Evolutionary conservation across 2,888 invertebrate species (phyloP).

Genomic region (Graphium colonna): DNA sequence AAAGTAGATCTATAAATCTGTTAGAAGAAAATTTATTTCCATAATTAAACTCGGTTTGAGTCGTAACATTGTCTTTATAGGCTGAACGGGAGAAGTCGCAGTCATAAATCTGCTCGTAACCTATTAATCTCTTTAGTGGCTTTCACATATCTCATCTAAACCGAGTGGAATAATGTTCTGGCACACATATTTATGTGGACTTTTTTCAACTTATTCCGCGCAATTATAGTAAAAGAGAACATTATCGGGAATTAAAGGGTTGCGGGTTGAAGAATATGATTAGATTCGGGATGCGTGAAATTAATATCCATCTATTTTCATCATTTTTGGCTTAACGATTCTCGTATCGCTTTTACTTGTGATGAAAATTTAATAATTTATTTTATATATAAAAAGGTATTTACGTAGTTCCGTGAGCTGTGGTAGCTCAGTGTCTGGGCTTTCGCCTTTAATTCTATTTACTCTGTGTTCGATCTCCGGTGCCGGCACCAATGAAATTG

Average conservation of each 20-base stretch:
- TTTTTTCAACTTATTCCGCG: not conserved
- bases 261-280: not conserved
- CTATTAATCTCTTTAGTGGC: constrained; percentile 47
- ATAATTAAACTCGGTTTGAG: constrained; percentile 19
- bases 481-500: too few species aligned
- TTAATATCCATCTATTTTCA: not conserved
- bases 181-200: not conserved
- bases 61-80: constrained; percentile 44
- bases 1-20: constrained; percentile 1
- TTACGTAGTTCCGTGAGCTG: too few species aligned
- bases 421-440: too few species aligned
- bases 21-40: constrained; percentile 8
- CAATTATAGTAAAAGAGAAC: not conserved
- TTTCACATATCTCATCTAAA: not conserved
- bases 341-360: not conserved
- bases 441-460: too few species aligned
- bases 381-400: too few species aligned
- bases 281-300: not conserved
- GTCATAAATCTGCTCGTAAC: constrained; percentile 54
- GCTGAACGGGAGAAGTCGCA: constrained; percentile 46
- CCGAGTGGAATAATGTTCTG: not conserved
- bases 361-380: too few species aligned
- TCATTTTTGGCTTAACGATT: not conserved
- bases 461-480: too few species aligned
- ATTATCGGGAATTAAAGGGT: not conserved